phyloP scores from a whole-genome alignment of 2,888 invertebrate genomes.

The Acleris literana region DNA sequence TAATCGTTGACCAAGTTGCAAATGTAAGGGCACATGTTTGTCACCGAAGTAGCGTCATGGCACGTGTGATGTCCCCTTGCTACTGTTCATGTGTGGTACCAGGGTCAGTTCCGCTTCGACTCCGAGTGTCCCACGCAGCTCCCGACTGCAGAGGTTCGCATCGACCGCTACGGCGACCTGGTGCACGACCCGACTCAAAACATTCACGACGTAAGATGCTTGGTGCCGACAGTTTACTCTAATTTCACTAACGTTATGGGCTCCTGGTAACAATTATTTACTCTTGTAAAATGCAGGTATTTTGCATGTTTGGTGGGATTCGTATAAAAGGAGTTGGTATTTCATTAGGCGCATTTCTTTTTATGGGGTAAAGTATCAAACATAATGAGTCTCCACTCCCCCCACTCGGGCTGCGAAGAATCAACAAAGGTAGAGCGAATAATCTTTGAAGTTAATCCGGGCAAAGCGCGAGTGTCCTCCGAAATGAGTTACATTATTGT shows the following conservation, averaged over 20 bases:
- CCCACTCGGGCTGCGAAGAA: slow-evolving; percentile 44
- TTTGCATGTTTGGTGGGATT: not conserved
- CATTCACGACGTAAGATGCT: slow-evolving; percentile 83
- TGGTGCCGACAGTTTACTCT: slow-evolving; percentile 37
- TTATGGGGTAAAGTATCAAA: slow-evolving; percentile 12
- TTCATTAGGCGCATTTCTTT: slow-evolving; percentile 28
- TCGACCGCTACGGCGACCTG: slow-evolving; percentile 81
- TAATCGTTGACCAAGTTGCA: slow-evolving; percentile 34
- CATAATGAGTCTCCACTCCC: slow-evolving; percentile 20
- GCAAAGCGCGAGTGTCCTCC: slow-evolving; percentile 42
- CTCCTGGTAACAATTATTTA: slow-evolving; percentile 44
- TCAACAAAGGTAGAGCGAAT: slow-evolving; percentile 48
- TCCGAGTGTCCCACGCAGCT: slow-evolving; percentile 91
- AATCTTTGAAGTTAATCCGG: slow-evolving; percentile 55
- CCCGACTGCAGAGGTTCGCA: slow-evolving; percentile 89
- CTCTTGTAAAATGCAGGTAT: slow-evolving; percentile 14
- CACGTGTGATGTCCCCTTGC: slow-evolving; percentile 42
- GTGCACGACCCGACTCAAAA: slow-evolving; percentile 79
- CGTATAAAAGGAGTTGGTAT: slow-evolving; percentile 5
- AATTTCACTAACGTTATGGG: slow-evolving; percentile 48
- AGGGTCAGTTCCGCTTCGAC: slow-evolving; percentile 96
- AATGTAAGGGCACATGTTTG: slow-evolving; percentile 5
- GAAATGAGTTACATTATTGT: slow-evolving; percentile 26
- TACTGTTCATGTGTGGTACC: slow-evolving; percentile 62
- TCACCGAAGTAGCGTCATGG: slow-evolving; percentile 6